phyloP scores from a whole-genome alignment of 2,888 invertebrate species.

The Cetonia aurata region DNA sequence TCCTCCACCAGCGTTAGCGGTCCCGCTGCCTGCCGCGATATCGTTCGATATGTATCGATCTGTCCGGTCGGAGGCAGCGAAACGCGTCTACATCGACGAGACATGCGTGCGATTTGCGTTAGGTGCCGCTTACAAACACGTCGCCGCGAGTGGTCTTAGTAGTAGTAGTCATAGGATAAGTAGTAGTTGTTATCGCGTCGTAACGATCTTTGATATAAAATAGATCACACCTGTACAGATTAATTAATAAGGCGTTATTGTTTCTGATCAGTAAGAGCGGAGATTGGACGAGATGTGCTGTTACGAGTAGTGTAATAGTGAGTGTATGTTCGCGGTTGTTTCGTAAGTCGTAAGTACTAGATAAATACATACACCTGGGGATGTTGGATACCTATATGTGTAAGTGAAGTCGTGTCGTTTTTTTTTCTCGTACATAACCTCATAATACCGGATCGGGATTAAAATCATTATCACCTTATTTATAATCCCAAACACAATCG shows the following conservation, averaged over 20 bases:
- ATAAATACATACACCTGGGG: no score
- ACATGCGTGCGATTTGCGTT: slow-evolving; percentile 34
- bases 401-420: slow-evolving; percentile 25
- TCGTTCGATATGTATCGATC: slow-evolving; percentile 9
- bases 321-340: no score
- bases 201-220: slow-evolving; percentile 29
- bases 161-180: slow-evolving; percentile 15
- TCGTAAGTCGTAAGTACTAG: no score
- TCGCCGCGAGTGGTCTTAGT: background rate
- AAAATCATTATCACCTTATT: slow-evolving; percentile 3
- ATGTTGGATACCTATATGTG: no score
- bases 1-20: no score
- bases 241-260: slow-evolving; percentile 8
- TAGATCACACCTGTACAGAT: slow-evolving; percentile 10
- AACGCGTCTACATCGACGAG: slow-evolving; percentile 1
- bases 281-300: no score
- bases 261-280: no score
- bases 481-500: slow-evolving; percentile 8
- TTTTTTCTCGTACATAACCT: slow-evolving; percentile 1
- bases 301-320: background rate
- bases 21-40: no score
- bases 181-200: background rate
- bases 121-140: slow-evolving; percentile 36
- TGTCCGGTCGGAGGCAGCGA: background rate
- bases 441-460: slow-evolving; percentile 11